A percentile compares a stretch with the other conserved stretches of the same genome.
These are phyloP conservation scores for Drosophila borborema DNA, from an alignment of 2,888 invertebrate species.

Conservation along the genomic window DNA sequence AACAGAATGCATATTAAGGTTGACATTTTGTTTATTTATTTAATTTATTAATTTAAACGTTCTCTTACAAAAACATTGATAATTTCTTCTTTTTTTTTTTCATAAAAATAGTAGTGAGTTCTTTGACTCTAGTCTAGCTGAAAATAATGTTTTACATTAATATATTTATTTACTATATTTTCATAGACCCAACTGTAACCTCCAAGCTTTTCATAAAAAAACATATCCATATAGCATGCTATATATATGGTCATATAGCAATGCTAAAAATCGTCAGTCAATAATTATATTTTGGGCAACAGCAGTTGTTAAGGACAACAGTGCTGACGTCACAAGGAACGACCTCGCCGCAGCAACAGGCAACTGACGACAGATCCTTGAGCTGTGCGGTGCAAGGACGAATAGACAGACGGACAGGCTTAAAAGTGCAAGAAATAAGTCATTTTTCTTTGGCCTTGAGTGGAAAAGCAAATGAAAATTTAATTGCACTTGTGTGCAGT, in stretches of 20 bases:
- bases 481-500: slow-evolving; percentile 8
- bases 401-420: neutral
- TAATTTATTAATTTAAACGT: too few species aligned
- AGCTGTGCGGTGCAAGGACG: slow-evolving; percentile 31
- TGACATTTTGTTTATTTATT: too few species aligned
- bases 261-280: slow-evolving; percentile 27
- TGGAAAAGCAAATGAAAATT: slow-evolving; percentile 2
- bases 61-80: too few species aligned
- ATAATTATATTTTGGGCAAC: slow-evolving; percentile 20
- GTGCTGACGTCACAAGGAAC: slow-evolving; percentile 42
- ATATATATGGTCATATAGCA: neutral
- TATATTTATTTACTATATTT: neutral
- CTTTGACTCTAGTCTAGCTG: too few species aligned
- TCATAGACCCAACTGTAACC: neutral
- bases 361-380: slow-evolving; percentile 47
- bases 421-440: neutral
- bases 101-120: too few species aligned
- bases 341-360: slow-evolving; percentile 53
- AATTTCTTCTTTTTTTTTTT: too few species aligned
- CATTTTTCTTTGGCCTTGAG: slow-evolving; percentile 15
- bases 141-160: too few species aligned
- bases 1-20: too few species aligned
- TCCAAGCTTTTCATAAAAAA: neutral
- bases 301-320: slow-evolving; percentile 37
- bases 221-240: too few species aligned